Evolutionary conservation across 1,140 invertebrate species (phyloP).

Genomic region (Drosophila rufa): DNA sequence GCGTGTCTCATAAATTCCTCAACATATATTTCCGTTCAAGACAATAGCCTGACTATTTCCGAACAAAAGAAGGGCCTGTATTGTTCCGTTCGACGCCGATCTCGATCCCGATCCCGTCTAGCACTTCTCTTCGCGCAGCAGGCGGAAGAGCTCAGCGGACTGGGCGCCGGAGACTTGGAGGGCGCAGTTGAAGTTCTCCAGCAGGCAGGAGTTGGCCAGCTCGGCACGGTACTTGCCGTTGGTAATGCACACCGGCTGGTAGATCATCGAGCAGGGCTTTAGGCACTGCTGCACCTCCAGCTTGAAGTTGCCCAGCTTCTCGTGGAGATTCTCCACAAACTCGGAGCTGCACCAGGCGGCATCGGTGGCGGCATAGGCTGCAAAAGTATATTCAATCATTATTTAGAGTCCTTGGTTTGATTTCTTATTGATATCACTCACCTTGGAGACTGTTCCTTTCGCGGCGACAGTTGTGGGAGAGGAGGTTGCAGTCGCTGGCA

Average conservation of each 20-base stretch:
- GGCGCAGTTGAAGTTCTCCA: constrained; percentile 75
- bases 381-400: not conserved
- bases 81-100: constrained; percentile 35
- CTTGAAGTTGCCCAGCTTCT: constrained; percentile 59
- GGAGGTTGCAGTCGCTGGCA: constrained; percentile 63
- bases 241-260: constrained; percentile 73
- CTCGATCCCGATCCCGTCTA: constrained; percentile 2
- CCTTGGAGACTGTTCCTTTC: constrained; percentile 50
- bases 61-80: constrained; percentile 18
- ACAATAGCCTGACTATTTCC: constrained; percentile 22
- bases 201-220: constrained; percentile 61
- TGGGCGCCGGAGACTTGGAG: constrained; percentile 38
- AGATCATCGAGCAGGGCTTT: constrained; percentile 81
- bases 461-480: constrained; percentile 69
- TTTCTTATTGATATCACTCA: constrained; percentile 20
- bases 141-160: constrained; percentile 37
- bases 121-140: constrained; percentile 52
- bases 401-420: not conserved
- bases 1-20: constrained; percentile 22
- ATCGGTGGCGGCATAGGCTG: constrained; percentile 63
- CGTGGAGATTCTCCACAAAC: constrained; percentile 58
- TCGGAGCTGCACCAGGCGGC: constrained; percentile 77
- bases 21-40: constrained; percentile 20
- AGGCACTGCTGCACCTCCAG: constrained; percentile 58
- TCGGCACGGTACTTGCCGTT: constrained; percentile 75